Conservation (phyloP, 2,113 vertebrate genomes). For the Pteronura brasiliensis region DNA sequence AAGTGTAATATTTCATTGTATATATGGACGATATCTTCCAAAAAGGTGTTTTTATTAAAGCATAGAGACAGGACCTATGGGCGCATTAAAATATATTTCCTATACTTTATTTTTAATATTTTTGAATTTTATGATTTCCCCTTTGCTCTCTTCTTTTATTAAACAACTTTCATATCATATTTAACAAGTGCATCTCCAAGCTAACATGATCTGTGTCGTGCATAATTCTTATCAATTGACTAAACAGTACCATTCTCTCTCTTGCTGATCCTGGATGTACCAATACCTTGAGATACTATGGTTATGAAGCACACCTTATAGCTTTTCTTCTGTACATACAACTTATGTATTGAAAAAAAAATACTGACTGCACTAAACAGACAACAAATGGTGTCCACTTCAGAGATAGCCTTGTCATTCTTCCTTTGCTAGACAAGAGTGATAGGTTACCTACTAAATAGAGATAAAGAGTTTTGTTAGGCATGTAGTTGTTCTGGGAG, state of each 20-base stretch:
- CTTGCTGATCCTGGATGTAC: background rate
- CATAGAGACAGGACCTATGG: too few species aligned
- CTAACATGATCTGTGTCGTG: background rate
- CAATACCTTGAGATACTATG: background rate
- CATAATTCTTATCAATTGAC: background rate
- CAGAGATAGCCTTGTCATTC: background rate
- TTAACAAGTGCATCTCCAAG: background rate
- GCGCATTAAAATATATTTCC: background rate
- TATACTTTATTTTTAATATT: background rate
- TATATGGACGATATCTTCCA: background rate
- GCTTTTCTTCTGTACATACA: background rate
- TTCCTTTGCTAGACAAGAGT: background rate
- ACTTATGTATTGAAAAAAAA: background rate
- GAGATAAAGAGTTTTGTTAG: background rate
- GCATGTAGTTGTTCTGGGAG: background rate
- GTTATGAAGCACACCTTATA: background rate
- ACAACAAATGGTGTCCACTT: background rate
- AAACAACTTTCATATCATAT: background rate
- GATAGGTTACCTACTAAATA: background rate
- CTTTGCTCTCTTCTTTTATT: background rate
- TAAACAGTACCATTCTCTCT: background rate
- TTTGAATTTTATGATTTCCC: background rate
- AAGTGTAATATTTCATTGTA: too few species aligned
- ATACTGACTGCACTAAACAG: background rate
- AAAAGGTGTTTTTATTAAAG: background rate